phyloP scores from a whole-genome alignment of 2,113 vertebrate genomes.

The Athene noctua region DNA sequence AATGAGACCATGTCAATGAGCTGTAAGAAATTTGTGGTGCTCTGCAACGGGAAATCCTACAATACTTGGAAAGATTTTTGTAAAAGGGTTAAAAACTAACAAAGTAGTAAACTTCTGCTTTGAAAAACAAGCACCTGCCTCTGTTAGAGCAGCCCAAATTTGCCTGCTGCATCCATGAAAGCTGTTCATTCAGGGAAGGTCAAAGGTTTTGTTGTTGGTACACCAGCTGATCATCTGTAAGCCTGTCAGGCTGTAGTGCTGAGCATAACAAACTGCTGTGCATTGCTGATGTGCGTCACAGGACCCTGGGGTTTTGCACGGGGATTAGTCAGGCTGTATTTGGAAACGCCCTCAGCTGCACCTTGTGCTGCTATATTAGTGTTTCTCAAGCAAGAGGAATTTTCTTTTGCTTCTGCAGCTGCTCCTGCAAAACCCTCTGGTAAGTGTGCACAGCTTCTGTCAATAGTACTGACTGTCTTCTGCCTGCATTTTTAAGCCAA shows the following conservation, averaged over 20 bases:
- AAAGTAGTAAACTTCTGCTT: neutral
- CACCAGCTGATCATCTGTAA: slow-evolving; percentile 17
- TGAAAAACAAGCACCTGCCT: neutral
- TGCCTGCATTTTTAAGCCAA: slow-evolving; percentile 1
- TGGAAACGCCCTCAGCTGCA: slow-evolving; percentile 73
- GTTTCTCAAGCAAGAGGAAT: slow-evolving; percentile 74
- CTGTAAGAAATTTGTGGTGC: neutral
- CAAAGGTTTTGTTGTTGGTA: slow-evolving; percentile 22
- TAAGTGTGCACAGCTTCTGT: slow-evolving; percentile 62
- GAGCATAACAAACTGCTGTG: slow-evolving; percentile 44
- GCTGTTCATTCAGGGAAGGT: neutral
- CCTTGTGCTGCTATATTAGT: slow-evolving; percentile 84
- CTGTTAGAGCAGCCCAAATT: neutral
- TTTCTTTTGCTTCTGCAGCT: slow-evolving; percentile 81
- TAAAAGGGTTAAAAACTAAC: neutral
- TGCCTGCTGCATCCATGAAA: neutral
- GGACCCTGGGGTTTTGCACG: slow-evolving; percentile 59
- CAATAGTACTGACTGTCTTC: neutral
- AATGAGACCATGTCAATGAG: neutral
- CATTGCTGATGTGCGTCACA: slow-evolving; percentile 59
- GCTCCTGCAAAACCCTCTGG: slow-evolving; percentile 64
- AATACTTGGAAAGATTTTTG: neutral
- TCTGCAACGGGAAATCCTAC: neutral
- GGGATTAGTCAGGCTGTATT: slow-evolving; percentile 72
- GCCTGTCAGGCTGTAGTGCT: slow-evolving; percentile 25